A percentile compares a stretch with the other conserved stretches of the same genome.
phyloP scores from a whole-genome alignment of 2,888 invertebrate genomes.

The Polia nebulosa region DNA sequence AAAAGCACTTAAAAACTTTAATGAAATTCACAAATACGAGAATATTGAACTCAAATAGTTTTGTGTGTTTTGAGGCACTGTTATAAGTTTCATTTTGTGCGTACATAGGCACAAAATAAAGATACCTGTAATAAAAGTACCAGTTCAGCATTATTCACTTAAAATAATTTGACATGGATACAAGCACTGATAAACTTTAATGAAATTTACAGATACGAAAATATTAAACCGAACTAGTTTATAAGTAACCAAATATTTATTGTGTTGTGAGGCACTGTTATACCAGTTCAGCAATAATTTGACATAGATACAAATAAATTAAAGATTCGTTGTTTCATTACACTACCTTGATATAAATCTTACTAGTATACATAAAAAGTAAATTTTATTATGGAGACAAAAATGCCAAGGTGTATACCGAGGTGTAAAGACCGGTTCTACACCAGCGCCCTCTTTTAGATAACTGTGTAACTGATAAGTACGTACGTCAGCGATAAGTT shows the following conservation, averaged over 20 bases:
- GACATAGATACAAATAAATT: no score
- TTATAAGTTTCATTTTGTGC: neutral
- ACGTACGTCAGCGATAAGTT: constrained; percentile 31
- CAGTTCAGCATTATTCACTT: neutral
- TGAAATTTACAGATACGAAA: no score
- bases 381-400: neutral
- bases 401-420: neutral
- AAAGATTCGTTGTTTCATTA: neutral
- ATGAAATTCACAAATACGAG: neutral
- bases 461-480: constrained; percentile 19
- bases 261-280: no score
- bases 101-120: no score
- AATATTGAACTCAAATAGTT: neutral
- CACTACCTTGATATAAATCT: neutral
- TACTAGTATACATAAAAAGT: neutral
- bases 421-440: neutral
- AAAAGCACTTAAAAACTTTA: neutral
- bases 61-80: neutral
- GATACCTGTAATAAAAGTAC: neutral
- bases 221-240: no score
- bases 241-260: no score
- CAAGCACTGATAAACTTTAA: no score
- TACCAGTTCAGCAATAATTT: no score
- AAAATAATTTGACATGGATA: no score
- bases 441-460: constrained; percentile 57